Evolutionary conservation across 1,140 invertebrate genomes (phyloP).

Genomic region (Drosophila tristis): DNA sequence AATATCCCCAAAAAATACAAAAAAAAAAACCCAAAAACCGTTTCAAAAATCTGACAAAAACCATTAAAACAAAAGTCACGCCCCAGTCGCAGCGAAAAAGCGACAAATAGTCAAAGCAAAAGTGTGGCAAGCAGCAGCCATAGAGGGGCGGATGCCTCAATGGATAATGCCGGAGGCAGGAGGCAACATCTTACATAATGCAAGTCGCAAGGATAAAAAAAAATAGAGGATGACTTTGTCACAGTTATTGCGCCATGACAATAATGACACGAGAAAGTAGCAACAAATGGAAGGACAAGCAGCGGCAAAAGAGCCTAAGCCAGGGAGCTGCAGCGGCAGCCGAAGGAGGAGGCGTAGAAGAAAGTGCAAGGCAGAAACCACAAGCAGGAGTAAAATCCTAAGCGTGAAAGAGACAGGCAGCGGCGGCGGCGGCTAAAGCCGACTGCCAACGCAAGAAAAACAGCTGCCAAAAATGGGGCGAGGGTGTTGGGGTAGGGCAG

Average conservation of each 20-base stretch:
- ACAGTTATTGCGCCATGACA: conserved; percentile 68
- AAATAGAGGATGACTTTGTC: conserved; percentile 66
- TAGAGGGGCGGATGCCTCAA: too few relatives aligned
- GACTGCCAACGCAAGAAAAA: conserved; percentile 57
- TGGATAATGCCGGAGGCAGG: too few relatives aligned
- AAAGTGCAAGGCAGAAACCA: conserved; percentile 9
- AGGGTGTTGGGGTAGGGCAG: conserved; percentile 3
- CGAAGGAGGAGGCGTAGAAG: background rate
- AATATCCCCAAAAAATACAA: too few relatives aligned
- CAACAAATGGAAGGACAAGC: conserved; percentile 27
- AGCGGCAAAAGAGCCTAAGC: background rate
- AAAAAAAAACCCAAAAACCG: too few relatives aligned
- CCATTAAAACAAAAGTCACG: conserved; percentile 57
- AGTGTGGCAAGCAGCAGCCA: too few relatives aligned
- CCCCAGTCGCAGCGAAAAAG: conserved; percentile 24
- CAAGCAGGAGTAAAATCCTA: conserved; percentile 1
- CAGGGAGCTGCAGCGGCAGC: too few relatives aligned
- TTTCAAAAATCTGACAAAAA: conserved; percentile 18
- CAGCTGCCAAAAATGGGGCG: conserved; percentile 64
- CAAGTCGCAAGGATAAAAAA: background rate
- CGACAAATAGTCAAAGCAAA: background rate
- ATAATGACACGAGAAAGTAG: conserved; percentile 69
- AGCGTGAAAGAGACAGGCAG: too few relatives aligned
- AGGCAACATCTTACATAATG: background rate
- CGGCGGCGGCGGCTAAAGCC: conserved; percentile 32